Percentiles rank a stretch among this genome's conserved stretches.
Conservation (phyloP, 1,140 invertebrate genomes). For the Saccostrea echinata region DNA sequence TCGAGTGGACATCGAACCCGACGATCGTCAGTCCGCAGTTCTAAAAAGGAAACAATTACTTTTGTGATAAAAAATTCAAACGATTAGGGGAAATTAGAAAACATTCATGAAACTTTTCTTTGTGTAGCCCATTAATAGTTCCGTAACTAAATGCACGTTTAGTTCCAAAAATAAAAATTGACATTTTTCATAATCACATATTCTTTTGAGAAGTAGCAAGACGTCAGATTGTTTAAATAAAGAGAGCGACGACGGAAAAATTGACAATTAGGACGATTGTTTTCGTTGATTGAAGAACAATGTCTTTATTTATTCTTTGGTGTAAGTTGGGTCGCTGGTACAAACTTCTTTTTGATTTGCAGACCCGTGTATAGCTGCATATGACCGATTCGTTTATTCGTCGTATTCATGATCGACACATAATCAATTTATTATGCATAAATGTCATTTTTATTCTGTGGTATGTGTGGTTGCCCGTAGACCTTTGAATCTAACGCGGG, state of each 20-base stretch:
- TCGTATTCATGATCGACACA: constrained; percentile 18
- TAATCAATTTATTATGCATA: constrained; percentile 34
- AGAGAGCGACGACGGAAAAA: not conserved
- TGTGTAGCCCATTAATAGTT: not conserved
- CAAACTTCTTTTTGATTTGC: constrained; percentile 16
- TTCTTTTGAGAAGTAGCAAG: not conserved
- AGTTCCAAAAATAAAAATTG: not conserved
- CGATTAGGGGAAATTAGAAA: not conserved
- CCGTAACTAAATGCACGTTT: not conserved
- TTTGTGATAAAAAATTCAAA: not conserved
- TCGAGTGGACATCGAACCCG: constrained; percentile 68
- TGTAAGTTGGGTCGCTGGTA: constrained; percentile 9
- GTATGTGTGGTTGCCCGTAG: constrained; percentile 20
- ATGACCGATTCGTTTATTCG: not conserved
- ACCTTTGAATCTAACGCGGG: constrained; percentile 4
- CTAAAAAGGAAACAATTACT: constrained; percentile 60
- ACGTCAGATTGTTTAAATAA: not conserved
- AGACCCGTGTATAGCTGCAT: not conserved
- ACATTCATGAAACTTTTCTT: not conserved
- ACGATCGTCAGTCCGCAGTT: constrained; percentile 71
- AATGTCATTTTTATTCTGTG: constrained; percentile 12
- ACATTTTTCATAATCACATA: not conserved
- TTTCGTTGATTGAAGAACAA: constrained; percentile 14
- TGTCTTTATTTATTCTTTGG: not conserved
- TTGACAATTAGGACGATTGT: not conserved